Conservation (phyloP, 2,888 invertebrate species). For the Onchidella celtica region DNA sequence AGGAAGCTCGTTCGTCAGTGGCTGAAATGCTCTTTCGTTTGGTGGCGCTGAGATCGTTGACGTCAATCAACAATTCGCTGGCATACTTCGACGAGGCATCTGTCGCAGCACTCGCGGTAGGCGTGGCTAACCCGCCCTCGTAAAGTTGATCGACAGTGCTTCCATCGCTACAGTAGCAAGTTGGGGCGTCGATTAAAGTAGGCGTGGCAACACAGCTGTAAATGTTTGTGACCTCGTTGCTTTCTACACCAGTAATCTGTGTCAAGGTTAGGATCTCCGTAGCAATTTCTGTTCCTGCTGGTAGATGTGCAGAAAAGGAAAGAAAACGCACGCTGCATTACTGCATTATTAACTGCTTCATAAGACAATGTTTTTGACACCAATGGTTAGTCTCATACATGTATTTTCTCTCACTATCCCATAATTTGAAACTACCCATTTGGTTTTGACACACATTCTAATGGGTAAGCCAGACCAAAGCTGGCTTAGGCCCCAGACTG, state of each 20-base stretch:
- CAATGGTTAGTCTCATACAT: no score
- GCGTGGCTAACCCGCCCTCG: background rate
- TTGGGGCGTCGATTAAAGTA: background rate
- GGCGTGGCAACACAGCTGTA: background rate
- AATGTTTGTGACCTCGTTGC: background rate
- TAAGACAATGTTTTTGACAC: no score
- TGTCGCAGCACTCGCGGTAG: background rate
- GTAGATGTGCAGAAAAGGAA: no score
- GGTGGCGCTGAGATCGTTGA: background rate
- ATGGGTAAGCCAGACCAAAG: no score
- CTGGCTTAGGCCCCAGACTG: no score
- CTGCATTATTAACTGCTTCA: no score
- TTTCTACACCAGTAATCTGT: background rate
- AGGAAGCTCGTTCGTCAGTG: background rate
- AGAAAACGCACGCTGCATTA: no score
- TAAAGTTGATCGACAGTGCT: background rate
- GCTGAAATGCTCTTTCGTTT: background rate
- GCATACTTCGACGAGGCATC: background rate
- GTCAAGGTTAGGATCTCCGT: background rate
- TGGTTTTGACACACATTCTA: no score
- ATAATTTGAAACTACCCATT: no score
- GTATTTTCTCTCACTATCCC: no score
- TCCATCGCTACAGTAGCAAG: background rate
- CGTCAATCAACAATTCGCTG: background rate
- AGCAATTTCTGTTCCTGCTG: no score